phyloP scores from a whole-genome alignment of 2,113 vertebrate genomes.

The Ammodytes marinus region DNA sequence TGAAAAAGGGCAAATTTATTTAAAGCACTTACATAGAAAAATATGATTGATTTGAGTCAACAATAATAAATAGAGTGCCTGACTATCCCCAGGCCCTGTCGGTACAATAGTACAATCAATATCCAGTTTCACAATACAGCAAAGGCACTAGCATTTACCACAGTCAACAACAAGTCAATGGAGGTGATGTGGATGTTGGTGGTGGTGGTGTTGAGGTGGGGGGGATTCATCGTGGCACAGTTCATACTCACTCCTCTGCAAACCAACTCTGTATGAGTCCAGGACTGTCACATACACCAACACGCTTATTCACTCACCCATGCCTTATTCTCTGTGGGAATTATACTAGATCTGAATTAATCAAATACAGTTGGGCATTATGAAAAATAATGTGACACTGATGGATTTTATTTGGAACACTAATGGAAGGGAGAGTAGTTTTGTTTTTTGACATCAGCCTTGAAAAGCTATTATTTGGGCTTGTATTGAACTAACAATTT shows the following conservation, averaged over 20 bases:
- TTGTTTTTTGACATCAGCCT: no score
- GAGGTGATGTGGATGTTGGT: constrained; percentile 57
- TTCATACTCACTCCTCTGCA: constrained; percentile 13
- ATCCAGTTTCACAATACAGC: constrained; percentile 85
- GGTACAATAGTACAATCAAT: constrained; percentile 86
- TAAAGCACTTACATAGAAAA: constrained; percentile 89
- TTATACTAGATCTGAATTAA: no score
- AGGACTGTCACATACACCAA: background rate
- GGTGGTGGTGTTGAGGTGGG: constrained; percentile 23
- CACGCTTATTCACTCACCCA: background rate
- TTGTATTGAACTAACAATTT: no score
- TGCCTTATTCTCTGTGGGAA: background rate
- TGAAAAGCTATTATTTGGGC: no score
- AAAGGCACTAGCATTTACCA: constrained; percentile 88
- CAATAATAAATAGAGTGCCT: constrained; percentile 87
- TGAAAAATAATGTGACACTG: background rate
- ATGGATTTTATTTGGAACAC: background rate
- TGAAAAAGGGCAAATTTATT: constrained; percentile 87
- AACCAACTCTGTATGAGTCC: background rate
- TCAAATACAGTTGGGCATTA: background rate
- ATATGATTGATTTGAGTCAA: constrained; percentile 87
- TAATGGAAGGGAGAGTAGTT: background rate
- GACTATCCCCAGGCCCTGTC: constrained; percentile 76
- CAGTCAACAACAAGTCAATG: constrained; percentile 76
- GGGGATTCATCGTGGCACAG: constrained; percentile 13